These are phyloP conservation scores for Catharus minimus DNA, from an alignment of 2,113 vertebrate genomes.

Conservation along the genomic window DNA sequence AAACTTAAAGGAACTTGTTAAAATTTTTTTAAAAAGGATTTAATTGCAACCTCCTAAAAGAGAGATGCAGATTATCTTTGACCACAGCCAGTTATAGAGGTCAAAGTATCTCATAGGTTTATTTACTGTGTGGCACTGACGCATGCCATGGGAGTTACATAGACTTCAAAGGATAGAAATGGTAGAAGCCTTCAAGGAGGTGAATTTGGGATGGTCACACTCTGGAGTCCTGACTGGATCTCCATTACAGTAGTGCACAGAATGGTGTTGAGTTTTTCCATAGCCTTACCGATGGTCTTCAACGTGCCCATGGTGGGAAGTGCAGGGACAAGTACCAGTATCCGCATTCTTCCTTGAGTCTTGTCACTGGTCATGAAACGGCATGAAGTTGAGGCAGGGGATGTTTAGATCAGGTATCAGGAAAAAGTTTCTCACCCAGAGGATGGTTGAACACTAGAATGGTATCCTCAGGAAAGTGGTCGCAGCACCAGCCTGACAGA, in stretches of 20 bases:
- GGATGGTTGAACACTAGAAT: neutral
- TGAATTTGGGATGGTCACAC: neutral
- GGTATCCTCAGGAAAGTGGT: neutral
- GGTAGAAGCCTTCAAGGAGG: neutral
- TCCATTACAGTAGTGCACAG: neutral
- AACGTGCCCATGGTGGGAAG: neutral
- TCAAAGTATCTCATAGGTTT: neutral
- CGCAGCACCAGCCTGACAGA: neutral
- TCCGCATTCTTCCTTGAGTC: no score
- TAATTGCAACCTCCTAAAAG: neutral
- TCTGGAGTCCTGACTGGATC: neutral
- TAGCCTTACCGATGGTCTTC: neutral
- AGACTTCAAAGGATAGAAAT: neutral
- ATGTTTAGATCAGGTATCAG: neutral
- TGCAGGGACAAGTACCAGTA: neutral
- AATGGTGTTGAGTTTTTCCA: neutral
- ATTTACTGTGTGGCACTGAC: neutral
- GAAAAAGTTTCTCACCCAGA: neutral
- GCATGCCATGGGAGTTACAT: fast-evolving
- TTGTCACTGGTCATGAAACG: neutral
- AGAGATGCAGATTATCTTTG: neutral
- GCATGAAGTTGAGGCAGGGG: neutral
- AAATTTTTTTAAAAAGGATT: neutral
- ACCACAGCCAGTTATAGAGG: neutral
- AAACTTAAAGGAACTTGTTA: neutral